These are phyloP conservation scores for Allobates femoralis DNA, from an alignment of 2,797 vertebrate species.

Conservation along the genomic window DNA sequence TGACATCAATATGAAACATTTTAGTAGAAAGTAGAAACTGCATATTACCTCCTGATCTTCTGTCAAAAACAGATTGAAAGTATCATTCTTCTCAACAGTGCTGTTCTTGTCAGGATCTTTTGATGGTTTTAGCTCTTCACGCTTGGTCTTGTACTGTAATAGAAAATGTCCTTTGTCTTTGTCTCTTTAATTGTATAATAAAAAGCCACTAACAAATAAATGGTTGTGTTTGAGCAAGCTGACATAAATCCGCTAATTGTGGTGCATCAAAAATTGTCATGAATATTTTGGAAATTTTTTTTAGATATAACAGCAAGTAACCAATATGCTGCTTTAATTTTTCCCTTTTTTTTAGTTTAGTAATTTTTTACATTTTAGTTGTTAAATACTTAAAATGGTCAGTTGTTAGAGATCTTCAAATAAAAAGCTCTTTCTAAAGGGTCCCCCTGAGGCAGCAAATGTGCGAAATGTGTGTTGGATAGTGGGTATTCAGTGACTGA, in stretches of 20 bases:
- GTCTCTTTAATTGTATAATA: background rate
- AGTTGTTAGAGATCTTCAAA: too few relatives aligned
- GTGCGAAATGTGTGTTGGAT: too few relatives aligned
- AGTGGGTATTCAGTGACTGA: too few relatives aligned
- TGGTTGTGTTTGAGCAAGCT: background rate
- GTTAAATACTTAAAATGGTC: too few relatives aligned
- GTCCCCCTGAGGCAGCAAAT: too few relatives aligned
- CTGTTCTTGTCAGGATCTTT: constrained; percentile 66
- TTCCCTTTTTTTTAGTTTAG: too few relatives aligned
- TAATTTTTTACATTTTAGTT: too few relatives aligned
- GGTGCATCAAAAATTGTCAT: background rate
- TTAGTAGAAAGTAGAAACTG: background rate
- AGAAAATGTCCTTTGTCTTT: constrained; percentile 27
- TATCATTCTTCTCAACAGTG: constrained; percentile 71
- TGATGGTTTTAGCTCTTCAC: constrained; percentile 79
- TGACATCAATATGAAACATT: constrained; percentile 5
- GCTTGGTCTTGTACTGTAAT: constrained; percentile 91
- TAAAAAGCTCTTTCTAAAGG: too few relatives aligned
- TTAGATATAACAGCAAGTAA: too few relatives aligned
- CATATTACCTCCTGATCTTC: constrained; percentile 75
- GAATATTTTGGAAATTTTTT: too few relatives aligned
- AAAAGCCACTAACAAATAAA: background rate
- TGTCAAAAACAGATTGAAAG: constrained; percentile 72
- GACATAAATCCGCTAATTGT: background rate
- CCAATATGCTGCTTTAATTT: too few relatives aligned